These are phyloP conservation scores for Elephas maximus DNA, from an alignment of 2,113 vertebrate species.

Conservation along the genomic window DNA sequence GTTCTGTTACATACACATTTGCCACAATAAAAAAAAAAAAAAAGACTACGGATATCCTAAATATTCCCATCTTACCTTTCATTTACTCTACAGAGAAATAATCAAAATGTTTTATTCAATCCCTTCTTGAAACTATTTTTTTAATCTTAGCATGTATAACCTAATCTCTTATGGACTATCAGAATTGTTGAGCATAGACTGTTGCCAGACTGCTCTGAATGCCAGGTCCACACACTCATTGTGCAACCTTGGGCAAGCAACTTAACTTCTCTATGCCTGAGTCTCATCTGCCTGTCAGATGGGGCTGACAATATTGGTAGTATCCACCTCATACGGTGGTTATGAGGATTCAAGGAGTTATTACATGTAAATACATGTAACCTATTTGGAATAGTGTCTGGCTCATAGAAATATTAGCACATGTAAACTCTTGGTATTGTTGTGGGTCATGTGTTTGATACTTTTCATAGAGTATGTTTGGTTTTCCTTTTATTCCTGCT, in stretches of 20 bases:
- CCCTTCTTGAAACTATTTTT: neutral
- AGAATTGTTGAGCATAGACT: neutral
- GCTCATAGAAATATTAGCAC: neutral
- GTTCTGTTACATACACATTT: no score
- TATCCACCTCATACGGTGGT: no score
- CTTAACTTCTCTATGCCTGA: no score
- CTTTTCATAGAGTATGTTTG: neutral
- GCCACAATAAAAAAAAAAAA: no score
- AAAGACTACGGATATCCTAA: neutral
- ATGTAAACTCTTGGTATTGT: neutral
- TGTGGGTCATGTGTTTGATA: neutral
- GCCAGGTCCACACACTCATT: neutral
- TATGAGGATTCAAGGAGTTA: constrained; percentile 3
- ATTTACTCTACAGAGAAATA: neutral
- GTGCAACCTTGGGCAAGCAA: neutral
- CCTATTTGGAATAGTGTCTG: neutral
- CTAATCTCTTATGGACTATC: neutral
- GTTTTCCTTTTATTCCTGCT: constrained; percentile 20
- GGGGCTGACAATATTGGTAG: no score
- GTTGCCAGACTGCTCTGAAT: neutral
- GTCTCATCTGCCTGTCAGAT: no score
- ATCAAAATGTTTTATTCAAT: neutral
- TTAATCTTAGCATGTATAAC: neutral
- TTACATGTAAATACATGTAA: neutral
- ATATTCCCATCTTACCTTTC: neutral